Base-by-base conservation (phyloP, 2,888 invertebrate species). In the Melangyna quadrimaculata region DNA sequence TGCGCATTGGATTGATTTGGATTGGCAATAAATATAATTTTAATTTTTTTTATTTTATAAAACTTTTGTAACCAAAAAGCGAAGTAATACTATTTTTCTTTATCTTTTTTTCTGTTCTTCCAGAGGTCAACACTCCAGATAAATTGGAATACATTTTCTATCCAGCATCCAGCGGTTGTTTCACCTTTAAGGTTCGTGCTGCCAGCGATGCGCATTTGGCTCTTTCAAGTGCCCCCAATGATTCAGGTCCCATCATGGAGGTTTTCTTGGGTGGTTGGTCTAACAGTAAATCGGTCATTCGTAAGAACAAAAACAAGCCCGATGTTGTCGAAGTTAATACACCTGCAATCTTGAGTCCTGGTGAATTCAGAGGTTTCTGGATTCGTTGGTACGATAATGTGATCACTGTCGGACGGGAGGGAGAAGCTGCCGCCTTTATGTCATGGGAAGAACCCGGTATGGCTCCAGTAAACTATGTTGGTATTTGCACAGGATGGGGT, bases 181-280 rank as follows among this genome's bases (percentile, higher is more conserved):
- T 96, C 70, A 95, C 95, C 89, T 97, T 98, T 92, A 95, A 95
- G 89, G 95, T 98, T 5, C 95, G 95, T 87, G 94, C 97, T 0
- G 90, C 95, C 1, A 95, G 97, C 90, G 97, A 98, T 93, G 98
- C 97, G 10, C 98, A 98, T 91, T 90, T 98, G 88, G 96, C 96
- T 0, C 94, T 98, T 12, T 95, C 96, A 12, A 93, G 94, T 74
- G 94, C 94, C 0, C 95, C 96, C 3, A 93, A 93, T 57, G 96
- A 96, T 88, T 92, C 94, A 9, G 95, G 95, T 65, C 97, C 97
- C 24, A 96, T 97, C 93, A 95, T 95, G 90, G 98, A 98, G 94
- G 91, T 98, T 70, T 96, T 97, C 92, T 94, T 98, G 89, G 98
- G 98, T 32, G 97, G 97, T 35, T 98, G 97, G 98, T 94, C 94